Conservation (phyloP, 2,888 invertebrate genomes). For the Cheilosia urbana region DNA sequence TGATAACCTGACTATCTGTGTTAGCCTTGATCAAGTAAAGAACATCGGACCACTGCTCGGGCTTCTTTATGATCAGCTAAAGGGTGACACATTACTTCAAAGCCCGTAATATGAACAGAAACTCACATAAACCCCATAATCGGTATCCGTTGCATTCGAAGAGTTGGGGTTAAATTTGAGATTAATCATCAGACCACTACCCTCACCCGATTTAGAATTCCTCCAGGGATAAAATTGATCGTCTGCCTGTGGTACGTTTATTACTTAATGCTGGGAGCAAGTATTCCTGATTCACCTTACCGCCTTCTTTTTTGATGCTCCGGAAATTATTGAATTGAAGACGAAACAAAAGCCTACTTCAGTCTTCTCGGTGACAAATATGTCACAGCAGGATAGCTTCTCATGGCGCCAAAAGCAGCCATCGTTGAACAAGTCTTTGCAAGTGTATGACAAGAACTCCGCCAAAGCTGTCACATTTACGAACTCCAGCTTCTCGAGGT, state of each 20-base stretch:
- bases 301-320: constrained; percentile 62
- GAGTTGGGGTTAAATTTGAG: constrained; percentile 76
- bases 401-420: constrained; percentile 83
- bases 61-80: constrained; percentile 80
- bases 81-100: not conserved
- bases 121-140: constrained; percentile 78
- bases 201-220: constrained; percentile 79
- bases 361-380: constrained; percentile 83
- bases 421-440: constrained; percentile 82
- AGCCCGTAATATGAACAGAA: not conserved
- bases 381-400: constrained; percentile 83
- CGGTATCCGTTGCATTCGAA: constrained; percentile 44
- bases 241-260: constrained; percentile 48
- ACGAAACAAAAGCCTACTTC: constrained; percentile 84
- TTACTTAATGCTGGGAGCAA: not conserved
- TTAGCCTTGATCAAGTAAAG: constrained; percentile 79
- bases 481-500: constrained; percentile 79
- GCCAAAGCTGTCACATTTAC: constrained; percentile 79
- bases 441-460: constrained; percentile 77
- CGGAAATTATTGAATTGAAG: constrained; percentile 83
- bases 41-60: constrained; percentile 77
- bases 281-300: constrained; percentile 45
- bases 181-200: constrained; percentile 78
- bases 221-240: constrained; percentile 79
- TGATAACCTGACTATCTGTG: constrained; percentile 79